Base-by-base conservation (phyloP, 2,888 invertebrate species). In the Cheilosia impressa region DNA sequence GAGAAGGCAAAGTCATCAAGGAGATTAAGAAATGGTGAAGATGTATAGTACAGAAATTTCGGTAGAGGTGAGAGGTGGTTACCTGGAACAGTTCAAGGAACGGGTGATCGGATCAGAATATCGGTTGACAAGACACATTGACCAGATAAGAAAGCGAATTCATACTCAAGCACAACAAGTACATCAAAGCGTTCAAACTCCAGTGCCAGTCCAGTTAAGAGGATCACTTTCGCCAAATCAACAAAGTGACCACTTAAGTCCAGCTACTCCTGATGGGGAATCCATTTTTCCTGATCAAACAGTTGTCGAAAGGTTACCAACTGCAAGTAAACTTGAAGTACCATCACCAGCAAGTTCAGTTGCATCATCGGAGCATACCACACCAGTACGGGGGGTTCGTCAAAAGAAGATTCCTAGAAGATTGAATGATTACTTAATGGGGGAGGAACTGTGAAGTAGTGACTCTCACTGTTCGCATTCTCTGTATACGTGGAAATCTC, bases 111-210 rank as follows among this genome's bases (percentile, higher is more conserved):
- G 19, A 47, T 19, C 47, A 19, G 9, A n/a, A n/a, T n/a, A n/a
- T n/a, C n/a, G n/a, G n/a, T n/a, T n/a, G n/a, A n/a, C n/a, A 19
- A 47, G 19, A 47, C 47, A n/a, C 43, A 43, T 43, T 43, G 43
- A 43, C 43, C 43, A 43, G 43, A 43, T 43, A 5, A 15, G 43
- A 3, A 47, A 19, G 17, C 6, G 47, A 17, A 9, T 10, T 50
- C 10, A 22, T 6, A 50, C 10, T 7, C 2, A 3, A 19, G 1
- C 2, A 22, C 3, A 22, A 10, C 19, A 17, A 19, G 10, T 10
- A 2, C 22, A 50, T 22, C 22, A 47, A 47, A 47, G 19, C 3
- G 19, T 10, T 7, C 47, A 43, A 43, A 43, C 43, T 34, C 34
- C 43, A 43, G 43, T 43, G 5, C 43, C 43, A 43, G 43, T 43